Conservation (phyloP, 2,888 invertebrate species). For the Serrognathus titanus region DNA sequence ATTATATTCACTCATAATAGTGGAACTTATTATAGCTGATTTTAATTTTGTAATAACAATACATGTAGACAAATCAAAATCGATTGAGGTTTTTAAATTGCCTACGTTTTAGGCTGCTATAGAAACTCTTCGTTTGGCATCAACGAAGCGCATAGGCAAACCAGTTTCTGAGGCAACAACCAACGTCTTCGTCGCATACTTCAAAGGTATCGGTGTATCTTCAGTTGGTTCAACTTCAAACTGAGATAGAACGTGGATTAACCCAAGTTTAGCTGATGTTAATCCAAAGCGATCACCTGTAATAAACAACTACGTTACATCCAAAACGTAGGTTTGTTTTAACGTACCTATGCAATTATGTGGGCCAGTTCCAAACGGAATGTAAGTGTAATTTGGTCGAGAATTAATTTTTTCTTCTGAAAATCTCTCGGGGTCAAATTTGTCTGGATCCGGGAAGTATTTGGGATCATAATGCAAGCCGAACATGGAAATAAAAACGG, state of each 20-base stretch:
- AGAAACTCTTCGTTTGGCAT: slow-evolving; percentile 4
- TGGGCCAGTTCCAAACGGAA: slow-evolving; percentile 36
- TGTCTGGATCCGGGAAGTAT: slow-evolving; percentile 35
- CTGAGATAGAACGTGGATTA: slow-evolving; percentile 36
- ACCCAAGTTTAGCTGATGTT: slow-evolving; percentile 40
- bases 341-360: slow-evolving; percentile 35
- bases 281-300: slow-evolving; percentile 44
- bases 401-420: slow-evolving; percentile 25
- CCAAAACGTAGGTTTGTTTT: slow-evolving; percentile 22
- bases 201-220: slow-evolving; percentile 36
- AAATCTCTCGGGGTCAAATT: slow-evolving; percentile 36
- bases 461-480: slow-evolving; percentile 35
- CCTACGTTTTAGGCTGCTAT: slow-evolving; percentile 1
- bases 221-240: slow-evolving; percentile 35
- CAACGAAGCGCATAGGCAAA: slow-evolving; percentile 34
- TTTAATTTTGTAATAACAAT: background rate
- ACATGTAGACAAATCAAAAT: background rate
- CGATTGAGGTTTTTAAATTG: background rate
- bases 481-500: slow-evolving; percentile 35
- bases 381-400: slow-evolving; percentile 25
- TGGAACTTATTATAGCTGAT: no score
- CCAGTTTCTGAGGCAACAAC: slow-evolving; percentile 38
- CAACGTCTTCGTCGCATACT: slow-evolving; percentile 38
- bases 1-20: no score
- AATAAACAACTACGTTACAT: slow-evolving; percentile 22